Evolutionary conservation across 92 coral and sea anemone species (phyloP), one percentile per base, ranked within the genome.

Genomic region (Palythoa caribaeorum): DNA sequence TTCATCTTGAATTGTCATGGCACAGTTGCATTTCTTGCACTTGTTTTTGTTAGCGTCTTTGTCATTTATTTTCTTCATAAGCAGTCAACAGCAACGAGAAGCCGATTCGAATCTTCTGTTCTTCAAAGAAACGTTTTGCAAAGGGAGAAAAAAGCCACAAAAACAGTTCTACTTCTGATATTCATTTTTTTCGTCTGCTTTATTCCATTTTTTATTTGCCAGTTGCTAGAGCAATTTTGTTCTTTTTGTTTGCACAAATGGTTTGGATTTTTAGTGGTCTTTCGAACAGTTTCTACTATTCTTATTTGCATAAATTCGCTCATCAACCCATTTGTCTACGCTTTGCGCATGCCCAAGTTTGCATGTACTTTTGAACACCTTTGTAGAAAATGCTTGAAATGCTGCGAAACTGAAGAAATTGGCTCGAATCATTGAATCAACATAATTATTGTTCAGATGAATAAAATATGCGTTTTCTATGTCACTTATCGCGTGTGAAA

Each of bases 171-270:
- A n/a, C 16, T 20, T 66, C 47, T 69, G 14, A 69, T 37, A 36
- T 35, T 69, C 2, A 13, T 69, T 69, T 69, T 69, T 37, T 69
- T 69, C 40, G 20, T 69, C 28, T 69, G 74, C 74, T n/a, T 69
- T 69, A 10, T 69, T 35, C 74, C 74, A 12, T 69, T 69, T 69
- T 69, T 69, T 15, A 69, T 69, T 36, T 69, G 74, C 74, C 74
- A 69, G 38, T 20, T 69, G 74, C 74, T 69, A 28, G 74, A 69
- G 74, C 74, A 4, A 20, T 66, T 66, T 66, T 66, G 72, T n/a
- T 28, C 72, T 66, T 6, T 17, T 66, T 66, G 39, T 20, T 14
- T 9, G 72, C 5, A 4, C 10, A 66, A 66, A 66, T 66, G 0
- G 16, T 1, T 66, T 17, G 38, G 72, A 9, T 20, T 28, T 20